Conservation (phyloP, 2,888 invertebrate genomes). For the Caenorhabditis wallacei region DNA sequence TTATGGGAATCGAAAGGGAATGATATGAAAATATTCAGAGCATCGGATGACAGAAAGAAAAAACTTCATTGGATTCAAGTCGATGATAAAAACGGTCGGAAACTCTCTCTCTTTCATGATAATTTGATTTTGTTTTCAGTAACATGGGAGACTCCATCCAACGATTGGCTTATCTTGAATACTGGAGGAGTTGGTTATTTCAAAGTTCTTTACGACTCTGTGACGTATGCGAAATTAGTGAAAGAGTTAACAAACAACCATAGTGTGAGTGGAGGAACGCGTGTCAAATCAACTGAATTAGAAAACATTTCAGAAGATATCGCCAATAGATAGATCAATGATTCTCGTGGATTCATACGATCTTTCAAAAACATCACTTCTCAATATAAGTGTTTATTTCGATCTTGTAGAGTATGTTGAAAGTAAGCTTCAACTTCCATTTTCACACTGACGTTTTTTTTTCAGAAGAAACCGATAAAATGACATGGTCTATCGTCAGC, state of each 20-base stretch:
- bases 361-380: constrained; percentile 71
- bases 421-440: constrained; percentile 64
- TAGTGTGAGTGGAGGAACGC: constrained; percentile 45
- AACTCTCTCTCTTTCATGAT: not conserved
- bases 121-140: constrained; percentile 19
- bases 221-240: constrained; percentile 68
- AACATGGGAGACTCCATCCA: constrained; percentile 32
- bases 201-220: constrained; percentile 72
- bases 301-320: constrained; percentile 67
- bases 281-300: too few species aligned
- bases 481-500: constrained; percentile 76
- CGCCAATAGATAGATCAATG: constrained; percentile 74
- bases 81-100: constrained; percentile 51
- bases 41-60: not conserved
- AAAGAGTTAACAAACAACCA: constrained; percentile 71
- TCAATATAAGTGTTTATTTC: constrained; percentile 72
- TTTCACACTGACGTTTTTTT: not conserved
- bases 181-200: constrained; percentile 77
- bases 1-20: not conserved
- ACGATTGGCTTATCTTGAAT: constrained; percentile 75
- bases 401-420: constrained; percentile 75
- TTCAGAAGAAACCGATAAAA: constrained; percentile 74
- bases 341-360: constrained; percentile 77
- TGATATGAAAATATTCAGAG: not conserved
- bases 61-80: constrained; percentile 70